Base-by-base conservation (phyloP, 2,113 vertebrate genomes). In the Rhadina sibilatrix region DNA sequence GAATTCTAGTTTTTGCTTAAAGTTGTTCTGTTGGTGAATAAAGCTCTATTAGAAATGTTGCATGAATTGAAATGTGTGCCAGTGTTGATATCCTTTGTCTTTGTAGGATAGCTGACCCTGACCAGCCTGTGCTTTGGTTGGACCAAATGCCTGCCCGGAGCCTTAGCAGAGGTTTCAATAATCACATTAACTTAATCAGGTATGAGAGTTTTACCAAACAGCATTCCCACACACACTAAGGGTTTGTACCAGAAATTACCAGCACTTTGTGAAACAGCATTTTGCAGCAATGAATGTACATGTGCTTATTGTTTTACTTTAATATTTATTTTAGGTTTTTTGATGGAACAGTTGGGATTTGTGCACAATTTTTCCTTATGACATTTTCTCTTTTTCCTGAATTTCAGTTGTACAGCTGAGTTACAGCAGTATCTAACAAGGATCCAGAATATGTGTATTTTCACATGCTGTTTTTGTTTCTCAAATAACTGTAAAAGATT, bases 111-210 rank as follows among this genome's bases (percentile, higher is more conserved):
- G 99, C 99, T 3, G 99, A 99, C 94, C 99, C 99, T 35, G 99
- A 99, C 97, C 99, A 99, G 96, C 99, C 99, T 22, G 99, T 99
- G 40, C 97, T 99, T 66, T 99, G 99, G 99, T 97, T 99, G 83
- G 99, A 99, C 95, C 99, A 99, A 97, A 99, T 99, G 99, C 99
- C 99, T 63, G 98, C 99, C 54, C 98, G 98, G 82, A 99, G 99
- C 79, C 99, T 99, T 33, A 99, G 99, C 91, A 98, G 99, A 96
- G 99, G 99, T 63, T 99, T 99, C 92, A 99, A 99, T 98, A 99
- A 99, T 94, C 99, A 99, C 92, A 99, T 99, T 96, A 99, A 99
- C 79, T 97, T 99, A 74, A 99, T 99, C 97, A 99, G 99, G 99
- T 99, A 97, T 5, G 88, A 87, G 17, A 63, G 19, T 71, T 87